Base-by-base conservation (phyloP, 2,797 vertebrate species). In the Enteromius paludinosus region DNA sequence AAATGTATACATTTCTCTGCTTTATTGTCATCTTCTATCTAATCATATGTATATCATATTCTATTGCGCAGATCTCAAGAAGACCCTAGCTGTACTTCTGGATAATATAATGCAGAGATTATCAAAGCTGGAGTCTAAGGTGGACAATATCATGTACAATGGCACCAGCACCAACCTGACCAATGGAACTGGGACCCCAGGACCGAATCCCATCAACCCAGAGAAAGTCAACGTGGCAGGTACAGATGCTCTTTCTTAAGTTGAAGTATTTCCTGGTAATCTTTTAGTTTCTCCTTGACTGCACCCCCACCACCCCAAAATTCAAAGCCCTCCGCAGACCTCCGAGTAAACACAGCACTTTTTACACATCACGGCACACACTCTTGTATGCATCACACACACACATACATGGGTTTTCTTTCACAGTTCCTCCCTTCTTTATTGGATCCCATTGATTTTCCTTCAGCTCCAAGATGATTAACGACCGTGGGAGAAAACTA, bases 151-250 rank as follows among this genome's bases (percentile, higher is more conserved):
- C 23, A 93, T 96, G 11, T 94, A 96, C 90, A 99, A 99, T 20
- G 96, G 96, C 87, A 97, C 97, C 0, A 96, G 96, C 79, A 92
- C 93, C 76, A 99, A 98, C 88, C 95, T 96, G 74, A 99, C 97
- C 91, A 98, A 97, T 72, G 93, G 95, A 87, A 96, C 94, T 17
- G 92, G 88, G 84, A 91, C 92, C 0, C 92, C 92, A 86, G 92
- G 90, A 15, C 97, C 97, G 75, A 96, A 94, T 83, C 89, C 94
- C 75, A 90, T 94, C 54, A 95, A 94, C 82, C 88, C 92, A 0
- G 98, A 99, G 86, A 99, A 98, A 87, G 95, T 99, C 76, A 99
- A 98, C 87, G 96, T 99, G 87, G 98, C 98, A 91, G 98, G 98
- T 99, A 91, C 23, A 94, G 90, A 69, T 79, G 6, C 5, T 35